Evolutionary conservation across 2,888 invertebrate species (phyloP), one percentile per base, ranked within the genome.

Genomic region (Sthenelais limicola): DNA sequence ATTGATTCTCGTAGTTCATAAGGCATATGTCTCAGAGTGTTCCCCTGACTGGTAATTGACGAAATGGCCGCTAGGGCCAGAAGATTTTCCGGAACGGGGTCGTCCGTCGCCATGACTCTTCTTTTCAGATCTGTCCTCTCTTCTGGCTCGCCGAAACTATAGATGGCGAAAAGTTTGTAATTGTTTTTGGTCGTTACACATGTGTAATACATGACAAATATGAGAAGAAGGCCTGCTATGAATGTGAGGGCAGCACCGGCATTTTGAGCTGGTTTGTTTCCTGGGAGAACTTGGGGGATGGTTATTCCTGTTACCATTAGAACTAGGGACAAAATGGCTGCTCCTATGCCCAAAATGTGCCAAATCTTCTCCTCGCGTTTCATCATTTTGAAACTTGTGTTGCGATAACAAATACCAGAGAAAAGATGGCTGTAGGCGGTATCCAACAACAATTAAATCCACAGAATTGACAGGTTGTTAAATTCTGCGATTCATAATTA

Each of bases 31-130:
- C 62, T 15, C 24, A 62, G 18, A 3, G 62, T 62, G 38, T 62
- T 62, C 1, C 62, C 62, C 62, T 62, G 62, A 24, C 62, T 62
- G 24, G 62, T 62, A 9, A 62, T 28, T 18, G 38, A 26, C 21
- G 62, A 35, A 1, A 62, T 28, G n/a, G 62, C 62, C 1, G 62
- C 62, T 2, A 62, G 62, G n/a, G 62, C 62, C 3, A 43, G 35
- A 7, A 62, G 62, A 28, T 62, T 62, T 43, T 62, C 62, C n/a
- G 62, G 62, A 2, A 62, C 38, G n/a, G 62, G 62, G 38, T 62
- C 62, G 38, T 35, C 38, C 1, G 62, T 62, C 15, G 62, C 62
- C n/a, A 62, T 24, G 26, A 62, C 62, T 26, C 62, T 18, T 5
- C 62, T 21, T 43, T 62, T 62, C 62, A 62, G 18, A 43, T 62